Percentiles rank a stretch among this genome's conserved stretches.
Conservation (phyloP, 2,113 vertebrate genomes). For the Oenanthe oenanthe region DNA sequence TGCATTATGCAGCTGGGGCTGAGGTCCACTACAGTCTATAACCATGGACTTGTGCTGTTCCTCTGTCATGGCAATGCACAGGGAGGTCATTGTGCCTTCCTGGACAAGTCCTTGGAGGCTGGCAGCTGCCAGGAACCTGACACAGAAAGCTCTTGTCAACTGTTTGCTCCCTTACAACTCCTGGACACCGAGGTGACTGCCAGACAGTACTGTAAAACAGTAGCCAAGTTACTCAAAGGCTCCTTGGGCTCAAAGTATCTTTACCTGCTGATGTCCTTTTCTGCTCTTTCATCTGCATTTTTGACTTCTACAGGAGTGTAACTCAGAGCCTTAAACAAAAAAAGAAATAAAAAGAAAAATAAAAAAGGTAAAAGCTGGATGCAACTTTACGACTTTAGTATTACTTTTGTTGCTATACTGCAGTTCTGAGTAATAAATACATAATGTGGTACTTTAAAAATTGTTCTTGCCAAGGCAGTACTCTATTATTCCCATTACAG, state of each 20-base stretch:
- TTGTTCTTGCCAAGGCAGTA: neutral
- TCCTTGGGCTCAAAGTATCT: neutral
- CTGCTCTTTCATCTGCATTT: slow-evolving; percentile 85
- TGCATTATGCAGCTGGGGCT: slow-evolving; percentile 82
- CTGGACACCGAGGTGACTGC: neutral
- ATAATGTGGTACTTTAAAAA: neutral
- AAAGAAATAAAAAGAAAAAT: neutral
- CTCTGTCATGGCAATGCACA: slow-evolving; percentile 87
- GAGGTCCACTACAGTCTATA: slow-evolving; percentile 83
- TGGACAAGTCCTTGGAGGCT: slow-evolving; percentile 93
- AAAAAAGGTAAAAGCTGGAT: neutral
- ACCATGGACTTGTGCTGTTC: slow-evolving; percentile 78
- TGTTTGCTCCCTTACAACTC: neutral
- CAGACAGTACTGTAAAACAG: neutral
- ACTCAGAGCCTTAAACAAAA: slow-evolving; percentile 85
- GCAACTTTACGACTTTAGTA: neutral
- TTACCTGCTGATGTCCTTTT: slow-evolving; percentile 90
- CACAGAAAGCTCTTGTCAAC: slow-evolving; percentile 6
- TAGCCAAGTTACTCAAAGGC: neutral
- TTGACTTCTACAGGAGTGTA: slow-evolving; percentile 88
- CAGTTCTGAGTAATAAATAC: neutral
- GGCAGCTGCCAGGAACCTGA: slow-evolving; percentile 92
- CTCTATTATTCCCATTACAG: neutral
- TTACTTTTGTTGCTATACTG: neutral
- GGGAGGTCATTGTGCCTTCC: slow-evolving; percentile 86